Evolutionary conservation across 2,797 vertebrate species (phyloP).

Genomic region (Florisuga fusca): DNA sequence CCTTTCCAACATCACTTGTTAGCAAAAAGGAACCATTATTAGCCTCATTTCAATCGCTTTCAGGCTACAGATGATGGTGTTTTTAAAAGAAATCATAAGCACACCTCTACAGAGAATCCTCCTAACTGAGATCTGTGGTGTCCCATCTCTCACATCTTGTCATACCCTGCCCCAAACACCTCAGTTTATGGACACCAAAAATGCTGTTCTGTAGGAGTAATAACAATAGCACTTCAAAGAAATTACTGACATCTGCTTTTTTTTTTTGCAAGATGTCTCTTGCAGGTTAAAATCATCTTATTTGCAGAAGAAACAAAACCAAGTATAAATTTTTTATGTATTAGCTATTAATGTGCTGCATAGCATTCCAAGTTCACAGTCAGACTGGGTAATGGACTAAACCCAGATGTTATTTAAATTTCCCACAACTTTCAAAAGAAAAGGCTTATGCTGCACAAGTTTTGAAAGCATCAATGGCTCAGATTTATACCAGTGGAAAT

Average conservation of each 20-base stretch:
- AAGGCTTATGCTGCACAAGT: background rate
- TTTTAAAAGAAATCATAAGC: background rate
- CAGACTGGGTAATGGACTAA: background rate
- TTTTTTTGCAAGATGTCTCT: too few species aligned
- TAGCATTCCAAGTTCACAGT: background rate
- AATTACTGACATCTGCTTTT: background rate
- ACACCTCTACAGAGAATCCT: background rate
- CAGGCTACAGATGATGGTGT: background rate
- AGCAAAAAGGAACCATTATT: background rate
- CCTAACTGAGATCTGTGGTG: background rate
- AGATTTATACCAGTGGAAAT: background rate
- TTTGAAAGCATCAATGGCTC: background rate
- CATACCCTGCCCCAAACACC: background rate
- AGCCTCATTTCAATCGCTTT: background rate
- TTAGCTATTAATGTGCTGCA: background rate
- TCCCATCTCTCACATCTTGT: background rate
- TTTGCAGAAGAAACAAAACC: background rate
- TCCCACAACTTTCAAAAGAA: background rate
- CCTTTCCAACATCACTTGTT: background rate
- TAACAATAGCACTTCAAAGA: background rate
- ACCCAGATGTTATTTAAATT: background rate
- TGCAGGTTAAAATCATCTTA: background rate
- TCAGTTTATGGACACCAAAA: background rate
- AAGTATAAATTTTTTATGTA: too few species aligned
- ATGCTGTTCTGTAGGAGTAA: background rate